A percentile compares a stretch with the other conserved stretches of the same genome.
Evolutionary conservation across 2,113 vertebrate species (phyloP).

Genomic region (western clawed frog (Xenopus tropicalis)): UCB_Xtro_10.0 CM004448.2:13143501-13144000

Average conservation of each 20-base stretch:
- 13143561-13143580: no score
- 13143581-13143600: no score
- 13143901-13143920: slow-evolving; percentile 3
- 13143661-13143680: neutral
- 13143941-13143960: slow-evolving; percentile 10
- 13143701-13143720: neutral
- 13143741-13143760: neutral
- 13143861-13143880: slow-evolving; percentile 9
- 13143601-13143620: no score
- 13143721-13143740: neutral
- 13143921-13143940: slow-evolving; percentile 2
- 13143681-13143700: neutral
- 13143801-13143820: neutral
- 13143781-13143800: slow-evolving; percentile 11
- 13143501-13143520: no score
- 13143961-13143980: neutral
- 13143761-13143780: slow-evolving; percentile 24
- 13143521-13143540: no score
- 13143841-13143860: slow-evolving; percentile 5
- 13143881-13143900: slow-evolving; percentile 11
- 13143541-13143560: no score
- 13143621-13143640: no score
- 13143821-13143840: slow-evolving; percentile 11
- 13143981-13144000: neutral
- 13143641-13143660: no score